Evolutionary conservation across 2,888 invertebrate species (phyloP).

Genomic region (Chloromyia formosa): DNA sequence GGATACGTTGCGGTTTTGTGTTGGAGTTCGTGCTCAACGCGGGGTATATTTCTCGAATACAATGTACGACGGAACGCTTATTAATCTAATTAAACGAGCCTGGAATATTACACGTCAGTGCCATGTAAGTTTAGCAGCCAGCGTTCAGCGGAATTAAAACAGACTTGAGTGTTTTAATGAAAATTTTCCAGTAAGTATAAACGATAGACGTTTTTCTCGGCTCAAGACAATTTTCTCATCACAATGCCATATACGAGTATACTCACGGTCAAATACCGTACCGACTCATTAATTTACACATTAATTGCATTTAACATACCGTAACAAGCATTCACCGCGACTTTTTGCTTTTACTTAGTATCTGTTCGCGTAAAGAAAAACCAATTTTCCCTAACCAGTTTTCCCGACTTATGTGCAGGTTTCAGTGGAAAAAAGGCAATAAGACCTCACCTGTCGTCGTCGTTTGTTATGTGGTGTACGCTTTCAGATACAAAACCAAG

Average conservation of each 20-base stretch:
- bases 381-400: constrained; percentile 8
- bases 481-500: background rate
- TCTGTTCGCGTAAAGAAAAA: background rate
- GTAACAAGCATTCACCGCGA: background rate
- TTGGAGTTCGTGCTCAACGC: too few relatives aligned
- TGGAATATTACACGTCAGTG: too few relatives aligned
- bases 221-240: too few relatives aligned
- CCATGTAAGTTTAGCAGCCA: too few relatives aligned
- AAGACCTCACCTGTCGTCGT: constrained; percentile 8
- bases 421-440: background rate
- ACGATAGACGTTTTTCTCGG: too few relatives aligned
- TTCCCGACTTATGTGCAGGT: background rate
- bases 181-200: too few relatives aligned
- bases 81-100: too few relatives aligned
- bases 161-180: too few relatives aligned
- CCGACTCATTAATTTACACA: constrained; percentile 17
- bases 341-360: background rate
- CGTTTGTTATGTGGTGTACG: background rate
- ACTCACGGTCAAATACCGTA: background rate
- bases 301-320: constrained; percentile 25
- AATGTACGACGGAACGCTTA: too few relatives aligned
- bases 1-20: background rate
- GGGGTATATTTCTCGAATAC: too few relatives aligned
- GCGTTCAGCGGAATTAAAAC: too few relatives aligned
- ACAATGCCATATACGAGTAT: too few relatives aligned